These are phyloP conservation scores for Sycophila sp. DNA, from an alignment of 1,140 invertebrate genomes.

Conservation along the genomic window DNA sequence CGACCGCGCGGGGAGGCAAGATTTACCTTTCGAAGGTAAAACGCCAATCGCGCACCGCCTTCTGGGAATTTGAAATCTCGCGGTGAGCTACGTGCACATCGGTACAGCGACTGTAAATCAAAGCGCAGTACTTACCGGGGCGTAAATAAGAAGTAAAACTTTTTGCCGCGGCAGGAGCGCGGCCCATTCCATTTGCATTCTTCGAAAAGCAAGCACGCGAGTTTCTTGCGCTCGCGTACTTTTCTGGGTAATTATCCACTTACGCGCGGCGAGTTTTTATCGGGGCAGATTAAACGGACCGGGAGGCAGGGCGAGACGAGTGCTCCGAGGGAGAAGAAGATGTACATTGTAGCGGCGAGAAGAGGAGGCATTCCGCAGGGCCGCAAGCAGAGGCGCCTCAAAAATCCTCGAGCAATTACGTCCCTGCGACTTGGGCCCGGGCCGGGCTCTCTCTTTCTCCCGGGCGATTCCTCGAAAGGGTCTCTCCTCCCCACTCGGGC, in stretches of 20 bases:
- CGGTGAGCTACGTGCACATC: too few relatives aligned
- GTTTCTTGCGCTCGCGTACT: conserved; percentile 15
- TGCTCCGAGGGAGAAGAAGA: conserved; percentile 19
- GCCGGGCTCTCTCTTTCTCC: neutral
- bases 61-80: too few relatives aligned
- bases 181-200: conserved; percentile 28
- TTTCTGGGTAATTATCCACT: conserved; percentile 34
- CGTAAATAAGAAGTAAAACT: neutral
- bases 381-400: conserved; percentile 1
- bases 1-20: too few relatives aligned
- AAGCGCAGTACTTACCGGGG: neutral
- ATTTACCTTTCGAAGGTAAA: too few relatives aligned
- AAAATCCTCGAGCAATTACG: conserved; percentile 30
- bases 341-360: conserved; percentile 14
- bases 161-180: neutral
- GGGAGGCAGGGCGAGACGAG: neutral
- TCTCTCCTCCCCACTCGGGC: neutral
- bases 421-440: conserved; percentile 3
- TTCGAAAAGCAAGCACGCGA: conserved; percentile 9
- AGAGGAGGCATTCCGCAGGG: conserved; percentile 7
- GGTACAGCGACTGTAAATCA: conserved; percentile 28
- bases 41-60: too few relatives aligned
- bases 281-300: conserved; percentile 12
- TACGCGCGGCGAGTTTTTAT: conserved; percentile 23
- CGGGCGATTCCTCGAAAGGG: conserved; percentile 33